Base-by-base conservation (phyloP, 2,113 vertebrate genomes). In the Falcunculus frontatus region DNA sequence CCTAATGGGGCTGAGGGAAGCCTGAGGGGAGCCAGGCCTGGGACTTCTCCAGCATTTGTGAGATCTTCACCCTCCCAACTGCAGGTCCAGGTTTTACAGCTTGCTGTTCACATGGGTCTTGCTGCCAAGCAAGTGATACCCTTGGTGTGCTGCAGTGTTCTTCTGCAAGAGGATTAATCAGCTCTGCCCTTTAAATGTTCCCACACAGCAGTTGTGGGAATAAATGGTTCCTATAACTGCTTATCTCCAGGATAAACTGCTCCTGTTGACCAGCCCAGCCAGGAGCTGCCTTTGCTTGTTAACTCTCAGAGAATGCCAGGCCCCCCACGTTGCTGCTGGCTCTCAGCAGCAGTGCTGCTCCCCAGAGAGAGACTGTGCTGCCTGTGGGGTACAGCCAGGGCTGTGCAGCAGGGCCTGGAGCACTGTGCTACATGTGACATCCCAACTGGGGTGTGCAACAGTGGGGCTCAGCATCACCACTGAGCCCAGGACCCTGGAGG, bases 161-260 rank as follows among this genome's bases (percentile, higher is more conserved):
- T 2, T 76, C 72, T 85, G 72, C 55, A 44, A 63, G 14, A 10
- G 46, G 67, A 72, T 80, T 74, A 33, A 47, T 84, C 73, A 63
- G 74, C n/a, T 87, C 81, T 93, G 77, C 57, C 70, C 65, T 96
- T 94, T 74, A 78, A 72, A 60, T 2, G 2, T 78, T 91, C 74
- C 78, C 1, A 3, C 65, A 52, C 27, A 55, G 69, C 52, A 67
- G 60, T 50, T 72, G 30, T 0, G 0, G 57, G 33, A 91, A 67
- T 44, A 83, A 82, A 65, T 15, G 5, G 35, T 46, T 92, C 72
- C 49, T 56, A 21, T 56, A 13, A 37, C 35, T 46, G 44, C 25
- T 67, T 85, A 72, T 75, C 84, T 74, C 35, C 70, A 26, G 35
- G 69, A 73, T 69, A 65, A 93, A 68, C 9, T 35, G 47, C 74